phyloP scores from a whole-genome alignment of 2,888 invertebrate genomes.

The Lithophane leautieri region DNA sequence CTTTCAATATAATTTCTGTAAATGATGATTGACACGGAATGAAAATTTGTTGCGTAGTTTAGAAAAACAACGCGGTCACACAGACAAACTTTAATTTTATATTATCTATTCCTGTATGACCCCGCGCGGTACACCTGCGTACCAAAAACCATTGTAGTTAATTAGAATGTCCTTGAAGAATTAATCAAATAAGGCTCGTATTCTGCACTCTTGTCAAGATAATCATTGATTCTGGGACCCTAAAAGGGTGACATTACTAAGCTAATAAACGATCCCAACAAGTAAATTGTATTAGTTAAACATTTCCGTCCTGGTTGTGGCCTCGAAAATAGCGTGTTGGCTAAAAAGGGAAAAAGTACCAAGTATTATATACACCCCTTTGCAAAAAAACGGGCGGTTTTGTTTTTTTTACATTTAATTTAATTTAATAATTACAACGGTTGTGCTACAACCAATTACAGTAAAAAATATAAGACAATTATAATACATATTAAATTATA shows the following conservation, averaged over 20 bases:
- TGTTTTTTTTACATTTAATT: no score
- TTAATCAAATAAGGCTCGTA: constrained; percentile 26
- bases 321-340: constrained; percentile 14
- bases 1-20: not conserved
- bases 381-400: no score
- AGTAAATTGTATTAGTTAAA: constrained; percentile 51
- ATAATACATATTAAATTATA: no score
- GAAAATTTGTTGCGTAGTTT: not conserved
- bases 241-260: constrained; percentile 45
- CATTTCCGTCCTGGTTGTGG: constrained; percentile 23
- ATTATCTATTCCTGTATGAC: no score
- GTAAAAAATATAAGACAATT: no score
- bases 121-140: no score
- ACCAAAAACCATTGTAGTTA: no score
- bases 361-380: no score
- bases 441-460: no score
- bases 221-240: constrained; percentile 16
- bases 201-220: constrained; percentile 4
- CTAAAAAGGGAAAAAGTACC: no score
- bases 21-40: not conserved
- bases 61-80: not conserved
- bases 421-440: no score
- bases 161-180: no score
- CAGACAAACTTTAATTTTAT: not conserved
- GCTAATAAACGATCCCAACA: constrained; percentile 40